Evolutionary conservation across 1,140 invertebrate genomes (phyloP).

Genomic region (Drosophila funebris): DNA sequence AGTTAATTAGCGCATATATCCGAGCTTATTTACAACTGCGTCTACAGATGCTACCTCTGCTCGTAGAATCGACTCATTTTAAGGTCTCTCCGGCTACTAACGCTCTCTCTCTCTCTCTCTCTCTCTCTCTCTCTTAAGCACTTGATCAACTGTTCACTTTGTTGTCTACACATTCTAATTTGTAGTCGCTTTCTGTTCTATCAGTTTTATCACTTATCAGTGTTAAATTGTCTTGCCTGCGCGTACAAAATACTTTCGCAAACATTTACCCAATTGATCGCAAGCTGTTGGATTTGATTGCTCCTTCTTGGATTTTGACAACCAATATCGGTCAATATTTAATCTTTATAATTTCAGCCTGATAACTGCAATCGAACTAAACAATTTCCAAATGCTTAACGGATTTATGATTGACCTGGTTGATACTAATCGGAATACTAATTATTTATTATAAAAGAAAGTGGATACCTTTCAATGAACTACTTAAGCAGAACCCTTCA

Average conservation of each 20-base stretch:
- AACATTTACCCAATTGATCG: conserved; percentile 23
- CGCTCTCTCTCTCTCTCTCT: background rate
- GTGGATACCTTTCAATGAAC: background rate
- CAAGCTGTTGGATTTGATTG: background rate
- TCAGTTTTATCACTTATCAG: conserved; percentile 33
- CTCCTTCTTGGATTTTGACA: background rate
- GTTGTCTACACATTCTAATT: background rate
- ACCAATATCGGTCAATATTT: conserved; percentile 36
- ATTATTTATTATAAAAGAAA: conserved; percentile 1
- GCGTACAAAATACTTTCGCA: conserved; percentile 9
- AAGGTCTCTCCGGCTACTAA: background rate
- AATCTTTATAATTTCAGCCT: conserved; percentile 18
- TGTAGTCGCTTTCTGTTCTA: background rate
- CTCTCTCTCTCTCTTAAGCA: background rate
- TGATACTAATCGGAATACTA: background rate
- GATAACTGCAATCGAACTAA: conserved; percentile 12
- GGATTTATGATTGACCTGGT: conserved; percentile 26
- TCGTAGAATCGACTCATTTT: too few relatives aligned
- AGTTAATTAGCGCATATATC: conserved; percentile 60
- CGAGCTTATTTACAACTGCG: conserved; percentile 63
- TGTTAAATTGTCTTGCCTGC: background rate
- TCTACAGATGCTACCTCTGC: conserved; percentile 12
- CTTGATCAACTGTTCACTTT: background rate
- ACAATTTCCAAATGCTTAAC: background rate
- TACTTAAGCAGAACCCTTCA: background rate